phyloP scores from a whole-genome alignment of 2,113 vertebrate genomes.

The Bos indicus region DNA sequence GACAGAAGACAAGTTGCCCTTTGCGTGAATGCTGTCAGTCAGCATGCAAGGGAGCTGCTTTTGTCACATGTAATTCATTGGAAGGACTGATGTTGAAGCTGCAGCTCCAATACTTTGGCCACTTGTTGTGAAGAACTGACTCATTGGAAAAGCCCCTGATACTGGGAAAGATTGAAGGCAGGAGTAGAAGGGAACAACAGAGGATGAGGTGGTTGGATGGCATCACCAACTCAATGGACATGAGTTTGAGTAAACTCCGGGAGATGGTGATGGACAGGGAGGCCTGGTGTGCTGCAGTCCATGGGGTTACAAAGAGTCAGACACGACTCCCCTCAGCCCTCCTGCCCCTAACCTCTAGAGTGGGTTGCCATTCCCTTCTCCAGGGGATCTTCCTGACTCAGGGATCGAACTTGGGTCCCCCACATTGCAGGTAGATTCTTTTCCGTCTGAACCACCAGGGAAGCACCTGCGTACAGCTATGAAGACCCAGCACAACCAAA shows the following conservation, averaged over 20 bases:
- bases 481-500: background rate
- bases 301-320: background rate
- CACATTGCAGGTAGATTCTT: background rate
- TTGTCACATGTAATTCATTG: background rate
- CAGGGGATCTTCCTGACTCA: background rate
- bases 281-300: background rate
- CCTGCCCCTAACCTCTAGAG: background rate
- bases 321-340: background rate
- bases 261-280: background rate
- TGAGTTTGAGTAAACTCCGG: background rate
- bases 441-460: background rate
- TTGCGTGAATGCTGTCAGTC: background rate
- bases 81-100: background rate
- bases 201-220: background rate
- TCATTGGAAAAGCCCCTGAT: background rate
- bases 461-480: fast-evolving
- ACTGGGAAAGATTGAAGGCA: background rate
- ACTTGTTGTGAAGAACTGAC: background rate
- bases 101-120: fast-evolving
- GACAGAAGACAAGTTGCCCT: background rate
- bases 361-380: background rate
- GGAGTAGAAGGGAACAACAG: background rate
- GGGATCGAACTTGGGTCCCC: fast-evolving
- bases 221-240: background rate
- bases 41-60: fast-evolving